Base-by-base conservation (phyloP, 2,888 invertebrate genomes). In the Sphaeridia pumilis region DNA sequence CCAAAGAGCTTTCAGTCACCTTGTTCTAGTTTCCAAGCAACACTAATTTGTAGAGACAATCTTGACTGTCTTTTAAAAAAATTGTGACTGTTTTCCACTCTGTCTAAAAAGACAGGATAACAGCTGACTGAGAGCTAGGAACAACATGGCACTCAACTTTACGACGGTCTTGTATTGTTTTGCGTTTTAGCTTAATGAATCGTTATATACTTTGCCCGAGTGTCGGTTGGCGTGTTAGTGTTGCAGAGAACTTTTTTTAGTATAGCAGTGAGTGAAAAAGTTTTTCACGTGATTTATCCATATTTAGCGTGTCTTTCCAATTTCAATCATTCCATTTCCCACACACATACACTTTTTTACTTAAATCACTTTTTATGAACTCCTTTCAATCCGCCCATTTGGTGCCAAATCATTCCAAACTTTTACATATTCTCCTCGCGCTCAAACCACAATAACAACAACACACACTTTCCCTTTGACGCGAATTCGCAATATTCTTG, bases 321-420 rank as follows among this genome's bases (percentile, higher is more conserved):
- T 60, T 63, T 61, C 61, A 63, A 63, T 63, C 63, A 61, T 60
- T 60, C n/a, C n/a, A n/a, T 61, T 59, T 63, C 27, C 22, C 27
- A 28, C 31, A 45, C 44, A 20, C 41, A n/a, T 12, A 46, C 47
- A 34, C 22, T 12, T 26, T 35, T 47, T 24, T 45, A 20, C 45
- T 27, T 46, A n/a, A 4, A 46, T 10, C 14, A 14, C 14, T 7
- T 31, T 31, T 31, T 7, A 10, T 31, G 10, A 31, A 31, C 31
- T 7, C n/a, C 31, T 31, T 31, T 31, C 31, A 31, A 31, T 31
- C 31, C 31, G 7, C 14, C 31, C 31, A 10, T 31, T 31, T 14
- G n/a, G n/a, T n/a, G n/a, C n/a, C n/a, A n/a, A n/a, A n/a, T n/a
- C n/a, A n/a, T n/a, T n/a, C n/a, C n/a, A n/a, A n/a, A n/a, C n/a